These are phyloP conservation scores for Eledona agricola DNA, from an alignment of 2,888 invertebrate genomes.

Conservation along the genomic window DNA sequence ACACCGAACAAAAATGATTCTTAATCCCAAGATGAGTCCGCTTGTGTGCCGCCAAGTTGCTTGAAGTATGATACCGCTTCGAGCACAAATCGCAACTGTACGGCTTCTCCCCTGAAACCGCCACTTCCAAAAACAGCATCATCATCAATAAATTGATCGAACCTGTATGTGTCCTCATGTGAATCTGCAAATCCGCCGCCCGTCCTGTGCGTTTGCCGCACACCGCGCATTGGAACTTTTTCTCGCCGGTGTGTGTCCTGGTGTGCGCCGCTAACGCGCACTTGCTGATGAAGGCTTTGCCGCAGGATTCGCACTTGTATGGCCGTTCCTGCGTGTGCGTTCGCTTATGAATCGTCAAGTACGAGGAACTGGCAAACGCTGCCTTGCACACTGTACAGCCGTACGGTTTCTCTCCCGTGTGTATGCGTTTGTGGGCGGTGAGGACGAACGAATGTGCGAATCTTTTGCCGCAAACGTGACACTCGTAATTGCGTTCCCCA, in stretches of 20 bases:
- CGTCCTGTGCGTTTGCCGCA: slow-evolving; percentile 57
- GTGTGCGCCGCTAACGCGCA: slow-evolving; percentile 56
- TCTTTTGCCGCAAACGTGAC: slow-evolving; percentile 54
- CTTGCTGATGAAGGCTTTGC: slow-evolving; percentile 57
- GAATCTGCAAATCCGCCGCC: slow-evolving; percentile 56
- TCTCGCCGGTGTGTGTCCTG: slow-evolving; percentile 57
- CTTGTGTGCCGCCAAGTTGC: slow-evolving; percentile 58
- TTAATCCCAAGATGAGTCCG: slow-evolving; percentile 55
- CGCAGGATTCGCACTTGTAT: slow-evolving; percentile 55
- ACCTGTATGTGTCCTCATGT: slow-evolving; percentile 60
- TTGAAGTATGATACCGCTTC: slow-evolving; percentile 58
- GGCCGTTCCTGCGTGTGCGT: slow-evolving; percentile 59
- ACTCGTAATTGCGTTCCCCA: slow-evolving; percentile 57
- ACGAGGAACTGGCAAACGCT: slow-evolving; percentile 57
- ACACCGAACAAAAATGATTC: slow-evolving; percentile 55
- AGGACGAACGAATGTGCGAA: slow-evolving; percentile 59
- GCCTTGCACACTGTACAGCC: slow-evolving; percentile 54
- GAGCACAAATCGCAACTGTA: slow-evolving; percentile 56
- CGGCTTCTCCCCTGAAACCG: slow-evolving; percentile 55
- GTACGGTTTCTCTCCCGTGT: slow-evolving; percentile 59
- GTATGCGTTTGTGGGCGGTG: slow-evolving; percentile 54
- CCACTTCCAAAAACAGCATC: neutral
- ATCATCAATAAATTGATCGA: slow-evolving; percentile 6
- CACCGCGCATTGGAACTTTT: slow-evolving; percentile 55
- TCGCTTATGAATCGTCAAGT: slow-evolving; percentile 57